phyloP scores from a whole-genome alignment of 2,113 vertebrate species.

The Pantherophis guttatus region DNA sequence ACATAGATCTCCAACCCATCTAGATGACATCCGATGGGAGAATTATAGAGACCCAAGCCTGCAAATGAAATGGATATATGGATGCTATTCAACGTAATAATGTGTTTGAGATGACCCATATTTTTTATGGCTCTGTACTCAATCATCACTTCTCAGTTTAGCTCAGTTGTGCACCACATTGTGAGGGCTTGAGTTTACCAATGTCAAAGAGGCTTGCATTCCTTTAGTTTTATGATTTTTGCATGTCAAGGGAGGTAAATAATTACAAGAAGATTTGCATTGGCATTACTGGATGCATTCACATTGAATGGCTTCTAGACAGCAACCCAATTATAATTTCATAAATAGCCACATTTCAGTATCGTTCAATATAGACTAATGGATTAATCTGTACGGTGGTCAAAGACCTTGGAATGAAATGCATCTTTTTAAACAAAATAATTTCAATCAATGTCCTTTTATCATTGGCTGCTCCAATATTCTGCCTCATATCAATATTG shows the following conservation, averaged over 20 bases:
- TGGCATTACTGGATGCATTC: neutral
- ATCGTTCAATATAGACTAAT: neutral
- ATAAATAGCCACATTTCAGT: neutral
- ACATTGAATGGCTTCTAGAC: neutral
- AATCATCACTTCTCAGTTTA: neutral
- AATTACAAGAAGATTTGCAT: conserved; percentile 3
- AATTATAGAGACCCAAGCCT: neutral
- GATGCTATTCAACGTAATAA: neutral
- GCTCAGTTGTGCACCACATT: neutral
- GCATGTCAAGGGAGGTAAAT: neutral
- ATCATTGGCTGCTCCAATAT: neutral
- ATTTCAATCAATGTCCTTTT: neutral
- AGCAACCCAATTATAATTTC: neutral
- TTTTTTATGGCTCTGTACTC: neutral
- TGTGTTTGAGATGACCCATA: neutral
- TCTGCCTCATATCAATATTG: conserved; percentile 3
- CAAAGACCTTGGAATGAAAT: neutral
- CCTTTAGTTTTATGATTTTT: neutral
- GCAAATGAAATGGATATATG: neutral
- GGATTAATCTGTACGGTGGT: neutral
- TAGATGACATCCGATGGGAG: neutral
- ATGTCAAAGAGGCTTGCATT: neutral
- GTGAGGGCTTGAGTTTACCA: neutral
- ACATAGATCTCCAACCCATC: neutral
- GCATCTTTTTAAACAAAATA: neutral